These are phyloP conservation scores for Campopleginae sp. DNA, from an alignment of 2,888 invertebrate species.

Conservation along the genomic window DNA sequence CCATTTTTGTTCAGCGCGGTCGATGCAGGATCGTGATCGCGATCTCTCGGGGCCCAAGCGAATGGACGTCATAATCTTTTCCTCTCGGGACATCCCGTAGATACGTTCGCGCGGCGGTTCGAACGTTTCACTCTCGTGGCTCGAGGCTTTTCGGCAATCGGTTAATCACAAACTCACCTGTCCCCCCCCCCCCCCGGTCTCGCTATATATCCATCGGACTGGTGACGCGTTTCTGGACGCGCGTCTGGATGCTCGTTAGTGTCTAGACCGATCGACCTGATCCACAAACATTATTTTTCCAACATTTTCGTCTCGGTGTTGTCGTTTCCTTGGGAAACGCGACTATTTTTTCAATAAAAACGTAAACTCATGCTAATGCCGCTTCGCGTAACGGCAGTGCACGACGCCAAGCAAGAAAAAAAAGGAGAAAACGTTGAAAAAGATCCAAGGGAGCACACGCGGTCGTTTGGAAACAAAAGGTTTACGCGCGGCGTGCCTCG, in stretches of 20 bases:
- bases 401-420: neutral
- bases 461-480: slow-evolving; percentile 54
- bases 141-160: slow-evolving; percentile 62
- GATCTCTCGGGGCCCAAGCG: too few relatives aligned
- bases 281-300: slow-evolving; percentile 32
- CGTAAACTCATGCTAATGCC: neutral
- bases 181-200: slow-evolving; percentile 67
- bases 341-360: neutral
- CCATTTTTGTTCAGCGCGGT: too few relatives aligned
- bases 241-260: slow-evolving; percentile 63
- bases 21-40: too few relatives aligned
- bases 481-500: slow-evolving; percentile 59
- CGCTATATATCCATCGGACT: slow-evolving; percentile 66
- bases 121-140: slow-evolving; percentile 47
- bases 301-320: neutral
- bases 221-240: slow-evolving; percentile 39
- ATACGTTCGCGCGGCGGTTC: neutral
- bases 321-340: neutral
- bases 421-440: slow-evolving; percentile 34
- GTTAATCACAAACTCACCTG: slow-evolving; percentile 70
- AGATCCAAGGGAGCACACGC: slow-evolving; percentile 44
- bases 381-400: neutral
- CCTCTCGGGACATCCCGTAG: neutral
- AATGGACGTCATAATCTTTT: too few relatives aligned
- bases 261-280: slow-evolving; percentile 66